phyloP scores from a whole-genome alignment of 2,113 vertebrate genomes.

The Lontra canadensis region DNA sequence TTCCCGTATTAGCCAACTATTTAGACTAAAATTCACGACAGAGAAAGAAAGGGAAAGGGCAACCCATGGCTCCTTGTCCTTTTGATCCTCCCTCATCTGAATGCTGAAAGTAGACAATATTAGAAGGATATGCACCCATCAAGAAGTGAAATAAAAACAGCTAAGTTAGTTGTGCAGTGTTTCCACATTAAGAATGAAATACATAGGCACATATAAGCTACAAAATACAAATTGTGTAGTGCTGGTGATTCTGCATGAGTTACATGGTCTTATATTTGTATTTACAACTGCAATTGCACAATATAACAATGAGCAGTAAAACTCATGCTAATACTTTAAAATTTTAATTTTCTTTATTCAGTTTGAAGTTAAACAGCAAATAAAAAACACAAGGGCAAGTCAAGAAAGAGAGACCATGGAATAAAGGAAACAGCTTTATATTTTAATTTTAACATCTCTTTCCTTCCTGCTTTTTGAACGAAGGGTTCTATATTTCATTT shows the following conservation, averaged over 20 bases:
- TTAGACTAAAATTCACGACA: background rate
- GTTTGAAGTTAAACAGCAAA: conserved; percentile 27
- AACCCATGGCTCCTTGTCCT: background rate
- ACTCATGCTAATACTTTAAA: background rate
- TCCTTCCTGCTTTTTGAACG: conserved; percentile 25
- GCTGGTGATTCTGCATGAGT: background rate
- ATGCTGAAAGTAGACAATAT: background rate
- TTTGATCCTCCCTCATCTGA: background rate
- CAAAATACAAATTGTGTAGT: background rate
- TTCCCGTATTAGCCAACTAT: background rate
- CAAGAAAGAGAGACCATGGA: background rate
- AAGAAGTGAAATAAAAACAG: conserved; percentile 16
- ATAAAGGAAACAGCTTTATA: background rate
- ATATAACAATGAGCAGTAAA: background rate
- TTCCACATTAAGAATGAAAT: conserved; percentile 23
- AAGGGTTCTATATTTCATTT: background rate
- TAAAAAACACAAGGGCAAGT: background rate
- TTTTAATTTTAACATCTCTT: background rate
- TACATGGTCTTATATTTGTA: background rate
- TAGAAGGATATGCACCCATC: background rate
- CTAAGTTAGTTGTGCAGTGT: background rate
- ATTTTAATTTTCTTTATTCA: conserved; percentile 47
- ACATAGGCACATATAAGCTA: background rate
- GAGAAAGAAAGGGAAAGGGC: background rate
- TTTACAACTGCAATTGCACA: background rate